phyloP scores from a whole-genome alignment of 2,113 vertebrate genomes.

The Microcebus ravelobensis region DNA sequence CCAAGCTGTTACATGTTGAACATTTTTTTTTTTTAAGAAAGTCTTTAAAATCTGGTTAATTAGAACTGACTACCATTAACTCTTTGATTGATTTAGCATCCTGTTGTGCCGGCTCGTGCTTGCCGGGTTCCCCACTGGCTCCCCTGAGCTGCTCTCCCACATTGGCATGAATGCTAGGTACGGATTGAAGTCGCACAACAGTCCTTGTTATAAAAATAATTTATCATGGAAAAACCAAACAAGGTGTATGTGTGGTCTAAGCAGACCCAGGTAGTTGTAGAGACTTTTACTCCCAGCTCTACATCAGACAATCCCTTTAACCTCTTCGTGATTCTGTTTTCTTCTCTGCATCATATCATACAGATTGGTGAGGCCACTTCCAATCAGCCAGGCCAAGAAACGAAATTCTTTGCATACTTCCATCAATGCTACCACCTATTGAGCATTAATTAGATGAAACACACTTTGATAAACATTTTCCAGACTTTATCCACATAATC shows the following conservation, averaged over 20 bases:
- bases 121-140: not conserved
- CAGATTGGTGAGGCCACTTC: not conserved
- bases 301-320: not conserved
- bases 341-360: not conserved
- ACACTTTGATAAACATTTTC: not conserved
- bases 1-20: conserved; percentile 49
- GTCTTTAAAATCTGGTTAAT: conserved; percentile 31
- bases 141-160: not conserved
- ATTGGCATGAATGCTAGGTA: not conserved
- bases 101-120: not conserved
- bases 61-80: conserved; percentile 37
- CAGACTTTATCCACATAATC: not conserved
- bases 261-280: not conserved
- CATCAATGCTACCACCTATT: not conserved
- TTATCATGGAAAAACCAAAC: not conserved
- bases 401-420: not conserved
- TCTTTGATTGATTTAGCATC: not conserved
- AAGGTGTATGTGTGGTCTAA: not conserved
- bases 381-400: not conserved
- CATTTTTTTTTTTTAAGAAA: conserved; percentile 9
- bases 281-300: not conserved
- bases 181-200: not conserved
- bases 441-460: not conserved
- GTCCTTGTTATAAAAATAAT: conserved; percentile 46
- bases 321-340: not conserved